Evolutionary conservation across 2,888 invertebrate species (phyloP).

Genomic region (Micoletzkya japonica): DNA sequence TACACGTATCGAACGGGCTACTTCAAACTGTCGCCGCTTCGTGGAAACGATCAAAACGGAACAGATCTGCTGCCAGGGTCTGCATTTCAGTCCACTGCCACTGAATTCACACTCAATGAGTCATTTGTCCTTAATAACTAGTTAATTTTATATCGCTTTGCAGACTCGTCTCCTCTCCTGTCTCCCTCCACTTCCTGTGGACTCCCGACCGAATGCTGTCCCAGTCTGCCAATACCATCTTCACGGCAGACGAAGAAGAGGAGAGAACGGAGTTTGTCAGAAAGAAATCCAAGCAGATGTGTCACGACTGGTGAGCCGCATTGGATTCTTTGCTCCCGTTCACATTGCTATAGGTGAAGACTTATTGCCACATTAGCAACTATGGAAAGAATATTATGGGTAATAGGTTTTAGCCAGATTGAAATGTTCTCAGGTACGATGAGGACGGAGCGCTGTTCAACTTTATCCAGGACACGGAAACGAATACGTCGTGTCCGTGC

Average conservation of each 20-base stretch:
- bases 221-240: constrained; percentile 32
- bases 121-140: too few relatives aligned
- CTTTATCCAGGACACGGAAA: constrained; percentile 62
- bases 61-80: constrained; percentile 55
- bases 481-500: constrained; percentile 74
- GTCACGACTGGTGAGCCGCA: constrained; percentile 61
- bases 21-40: constrained; percentile 60
- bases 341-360: too few relatives aligned
- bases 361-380: too few relatives aligned
- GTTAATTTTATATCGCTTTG: too few relatives aligned
- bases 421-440: constrained; percentile 56
- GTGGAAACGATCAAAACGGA: constrained; percentile 52
- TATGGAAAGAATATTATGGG: too few relatives aligned
- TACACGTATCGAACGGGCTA: constrained; percentile 62
- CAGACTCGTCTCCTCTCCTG: constrained; percentile 61
- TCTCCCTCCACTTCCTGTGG: constrained; percentile 64
- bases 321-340: too few relatives aligned
- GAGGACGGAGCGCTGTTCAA: constrained; percentile 62
- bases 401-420: too few relatives aligned
- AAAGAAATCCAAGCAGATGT: constrained; percentile 60
- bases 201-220: constrained; percentile 50
- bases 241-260: too few relatives aligned
- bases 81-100: too few relatives aligned
- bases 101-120: too few relatives aligned
- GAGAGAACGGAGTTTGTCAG: constrained; percentile 47